Percentiles rank a stretch among this genome's conserved stretches.
Evolutionary conservation across 2,797 vertebrate species (phyloP).

Genomic region (Bradypodion ventrale): DNA sequence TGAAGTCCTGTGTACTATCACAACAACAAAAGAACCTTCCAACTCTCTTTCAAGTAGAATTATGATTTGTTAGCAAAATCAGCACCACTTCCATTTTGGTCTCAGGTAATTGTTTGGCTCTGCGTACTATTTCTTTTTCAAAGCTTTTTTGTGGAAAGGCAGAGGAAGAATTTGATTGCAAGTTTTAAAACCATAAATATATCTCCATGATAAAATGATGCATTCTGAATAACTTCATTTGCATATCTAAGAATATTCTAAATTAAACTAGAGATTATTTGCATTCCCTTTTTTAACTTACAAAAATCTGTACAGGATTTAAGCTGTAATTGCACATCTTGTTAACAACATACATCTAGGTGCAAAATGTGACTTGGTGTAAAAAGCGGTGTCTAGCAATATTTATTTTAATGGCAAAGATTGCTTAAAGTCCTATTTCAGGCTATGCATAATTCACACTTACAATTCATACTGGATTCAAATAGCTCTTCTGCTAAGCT

Average conservation of each 20-base stretch:
- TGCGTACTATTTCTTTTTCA: neutral
- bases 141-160: neutral
- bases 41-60: neutral
- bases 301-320: neutral
- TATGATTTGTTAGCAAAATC: neutral
- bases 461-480: neutral
- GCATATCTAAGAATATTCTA: neutral
- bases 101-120: neutral
- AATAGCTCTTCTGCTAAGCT: neutral
- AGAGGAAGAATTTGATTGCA: neutral
- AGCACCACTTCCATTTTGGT: neutral
- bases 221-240: neutral
- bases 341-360: neutral
- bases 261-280: neutral
- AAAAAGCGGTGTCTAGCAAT: neutral
- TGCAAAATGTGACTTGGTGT: neutral
- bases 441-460: neutral
- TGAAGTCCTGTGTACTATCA: neutral
- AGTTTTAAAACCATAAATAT: neutral
- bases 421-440: neutral
- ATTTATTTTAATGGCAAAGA: neutral
- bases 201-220: neutral
- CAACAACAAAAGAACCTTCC: neutral
- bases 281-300: neutral
- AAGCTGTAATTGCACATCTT: neutral